Base-by-base conservation (phyloP, 2,797 vertebrate species). In the Macrochelys suwanniensis region DNA sequence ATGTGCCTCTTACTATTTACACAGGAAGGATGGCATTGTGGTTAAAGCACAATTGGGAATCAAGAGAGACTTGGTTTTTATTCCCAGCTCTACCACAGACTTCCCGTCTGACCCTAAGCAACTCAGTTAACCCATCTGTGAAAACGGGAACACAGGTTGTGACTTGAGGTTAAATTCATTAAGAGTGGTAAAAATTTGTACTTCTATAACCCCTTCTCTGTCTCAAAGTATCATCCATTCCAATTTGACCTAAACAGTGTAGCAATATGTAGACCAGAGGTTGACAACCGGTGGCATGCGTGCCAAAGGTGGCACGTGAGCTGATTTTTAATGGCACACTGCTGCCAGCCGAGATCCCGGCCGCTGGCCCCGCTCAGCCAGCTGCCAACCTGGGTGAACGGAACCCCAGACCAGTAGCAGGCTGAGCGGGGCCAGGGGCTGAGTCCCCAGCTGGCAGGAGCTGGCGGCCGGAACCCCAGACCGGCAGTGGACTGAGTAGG, bases 191-290 rank as follows among this genome's bases (percentile, higher is more conserved):
- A 97, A 97, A 97, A 76, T 45, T 42, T 5, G 11, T 59, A 42
- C 12, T 78, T 86, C 92, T 47, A 45, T 28, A 45, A 6, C 6
- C 92, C 85, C 82, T 94, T 85, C 80, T 74, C 85, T 94, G 61
- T 85, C 92, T 97, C 89, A 85, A 92, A 37, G 85, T 80, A 91
- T 90, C 93, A 96, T 45, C 96, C 86, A 23, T 94, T 94, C 89
- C 93, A 96, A 89, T 90, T 97, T 97, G 93, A 88, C 82, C 89
- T 92, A 78, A 91, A 85, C 95, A 92, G 93, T 3, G 84, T 80
- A 87, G 89, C 90, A 92, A 95, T 50, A 50, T 94, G 82, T 90
- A 85, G 88, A 92, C 77, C 84, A 82, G 37, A 42, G 37, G 37
- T 42, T 42, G 37, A 4, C 37, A 42, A 42, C 37, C 37, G 3